phyloP scores from a whole-genome alignment of 2,113 vertebrate genomes.

The Trogon melanurus region DNA sequence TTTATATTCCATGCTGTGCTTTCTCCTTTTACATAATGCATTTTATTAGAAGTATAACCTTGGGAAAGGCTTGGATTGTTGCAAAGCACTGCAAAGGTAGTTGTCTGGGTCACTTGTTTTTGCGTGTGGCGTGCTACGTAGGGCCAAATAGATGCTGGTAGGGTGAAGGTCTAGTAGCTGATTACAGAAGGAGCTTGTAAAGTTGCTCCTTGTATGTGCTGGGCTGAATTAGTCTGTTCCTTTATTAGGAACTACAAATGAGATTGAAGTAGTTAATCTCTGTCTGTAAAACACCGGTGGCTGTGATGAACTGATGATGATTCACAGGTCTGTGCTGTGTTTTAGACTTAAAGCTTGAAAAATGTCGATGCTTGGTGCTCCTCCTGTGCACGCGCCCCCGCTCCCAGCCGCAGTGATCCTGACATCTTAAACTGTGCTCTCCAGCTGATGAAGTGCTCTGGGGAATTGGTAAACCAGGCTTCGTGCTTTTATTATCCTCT shows the following conservation, averaged over 20 bases:
- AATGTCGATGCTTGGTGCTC: background rate
- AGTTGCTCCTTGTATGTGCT: background rate
- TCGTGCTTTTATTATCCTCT: rapidly evolving
- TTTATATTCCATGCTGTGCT: background rate
- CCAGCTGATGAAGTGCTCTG: background rate
- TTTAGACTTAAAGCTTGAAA: background rate
- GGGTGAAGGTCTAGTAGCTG: background rate
- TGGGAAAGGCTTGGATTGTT: background rate
- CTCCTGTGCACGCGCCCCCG: rapidly evolving
- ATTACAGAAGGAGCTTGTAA: background rate
- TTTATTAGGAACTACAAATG: background rate
- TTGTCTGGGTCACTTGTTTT: background rate
- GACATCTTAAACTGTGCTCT: background rate
- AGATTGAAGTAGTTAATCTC: background rate
- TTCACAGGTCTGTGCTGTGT: background rate
- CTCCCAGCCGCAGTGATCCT: background rate
- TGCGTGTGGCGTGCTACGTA: rapidly evolving
- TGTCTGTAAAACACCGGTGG: rapidly evolving
- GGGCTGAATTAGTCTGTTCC: background rate
- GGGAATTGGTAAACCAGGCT: background rate
- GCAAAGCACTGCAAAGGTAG: rapidly evolving
- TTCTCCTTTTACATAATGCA: background rate
- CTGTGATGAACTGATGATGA: background rate
- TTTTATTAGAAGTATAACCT: background rate
- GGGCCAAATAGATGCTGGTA: background rate